A percentile compares a stretch with the other conserved stretches of the same genome.
phyloP scores from a whole-genome alignment of 2,888 invertebrate species.

The Polietes domitor region DNA sequence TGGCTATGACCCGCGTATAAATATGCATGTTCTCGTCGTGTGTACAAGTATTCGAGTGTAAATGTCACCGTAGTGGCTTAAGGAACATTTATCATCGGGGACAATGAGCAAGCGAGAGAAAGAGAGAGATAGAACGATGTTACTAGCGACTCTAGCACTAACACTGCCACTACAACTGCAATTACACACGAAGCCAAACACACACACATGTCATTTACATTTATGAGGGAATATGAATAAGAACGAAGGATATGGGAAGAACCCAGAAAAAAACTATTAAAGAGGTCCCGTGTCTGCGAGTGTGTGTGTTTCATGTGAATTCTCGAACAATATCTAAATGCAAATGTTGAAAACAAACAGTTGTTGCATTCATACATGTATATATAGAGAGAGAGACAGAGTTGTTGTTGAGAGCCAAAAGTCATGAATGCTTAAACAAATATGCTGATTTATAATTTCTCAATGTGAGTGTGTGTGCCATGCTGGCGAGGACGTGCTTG shows the following conservation, averaged over 20 bases:
- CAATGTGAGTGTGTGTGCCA: not conserved
- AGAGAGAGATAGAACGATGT: not conserved
- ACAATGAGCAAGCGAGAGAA: not conserved
- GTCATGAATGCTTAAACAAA: not conserved
- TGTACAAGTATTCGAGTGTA: conserved; percentile 38
- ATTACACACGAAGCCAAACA: not conserved
- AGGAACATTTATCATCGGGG: conserved; percentile 34
- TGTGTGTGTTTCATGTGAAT: not conserved
- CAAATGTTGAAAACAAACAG: not conserved
- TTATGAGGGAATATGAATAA: conserved; percentile 4
- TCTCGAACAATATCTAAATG: not conserved
- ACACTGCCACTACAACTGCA: not conserved
- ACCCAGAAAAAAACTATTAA: not conserved
- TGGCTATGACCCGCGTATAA: not conserved
- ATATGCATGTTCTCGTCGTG: not conserved
- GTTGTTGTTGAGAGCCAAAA: not conserved
- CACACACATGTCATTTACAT: not conserved
- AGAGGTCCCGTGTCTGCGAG: not conserved
- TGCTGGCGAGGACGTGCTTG: too few species aligned
- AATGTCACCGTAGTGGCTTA: conserved; percentile 37
- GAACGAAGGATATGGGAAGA: not conserved
- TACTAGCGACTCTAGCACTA: not conserved
- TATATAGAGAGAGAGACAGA: not conserved
- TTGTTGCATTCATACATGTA: not conserved
- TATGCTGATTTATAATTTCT: not conserved